Evolutionary conservation across 2,888 invertebrate genomes (phyloP), one percentile per base, ranked within the genome.

Genomic region (Polymixis lichenea): DNA sequence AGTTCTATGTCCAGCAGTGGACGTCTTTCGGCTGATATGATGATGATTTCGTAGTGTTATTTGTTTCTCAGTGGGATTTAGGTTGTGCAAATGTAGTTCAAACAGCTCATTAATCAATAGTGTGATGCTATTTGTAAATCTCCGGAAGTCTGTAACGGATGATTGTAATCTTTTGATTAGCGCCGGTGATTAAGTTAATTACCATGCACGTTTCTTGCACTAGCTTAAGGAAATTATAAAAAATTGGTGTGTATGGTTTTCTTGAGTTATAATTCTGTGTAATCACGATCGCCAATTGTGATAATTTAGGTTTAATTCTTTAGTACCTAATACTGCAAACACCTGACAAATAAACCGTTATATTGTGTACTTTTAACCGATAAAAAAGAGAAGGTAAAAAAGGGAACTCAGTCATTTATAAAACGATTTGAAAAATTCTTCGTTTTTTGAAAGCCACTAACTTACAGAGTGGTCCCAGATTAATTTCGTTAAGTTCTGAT

Each of bases 131-230:
- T 73, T 73, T 77, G 74, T 46, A 11, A n/a, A 46, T 11, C 74
- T 81, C 56, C 77, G 81, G 77, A 78, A 74, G 64, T 38, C 1
- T 5, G 56, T 46, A 74, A 53, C 75, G 75, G 80, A 53, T 28
- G 58, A 65, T 78, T 53, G 32, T 81, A 76, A 75, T 77, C 53
- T 67, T 2, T 55, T 65, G 64, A 77, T 77, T 65, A 58, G 68
- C 46, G 66, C 62, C 78, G 68, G 53, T 60, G 51, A 77, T 82
- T 80, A 82, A 2, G 49, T 49, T 67, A 55, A 65, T 82, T 82
- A 82, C 49, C 60, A 49, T 49, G 46, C 17, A 56, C n/a, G 46
- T 38, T 77, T 61, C 71, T 28, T 61, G n/a, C n/a, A 61, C 49
- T 61, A 71, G 49, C 13, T 79, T 61, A 5, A 7, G 32, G 32